phyloP scores from a whole-genome alignment of 1,140 invertebrate genomes.

The Eufriesea mexicana region DNA sequence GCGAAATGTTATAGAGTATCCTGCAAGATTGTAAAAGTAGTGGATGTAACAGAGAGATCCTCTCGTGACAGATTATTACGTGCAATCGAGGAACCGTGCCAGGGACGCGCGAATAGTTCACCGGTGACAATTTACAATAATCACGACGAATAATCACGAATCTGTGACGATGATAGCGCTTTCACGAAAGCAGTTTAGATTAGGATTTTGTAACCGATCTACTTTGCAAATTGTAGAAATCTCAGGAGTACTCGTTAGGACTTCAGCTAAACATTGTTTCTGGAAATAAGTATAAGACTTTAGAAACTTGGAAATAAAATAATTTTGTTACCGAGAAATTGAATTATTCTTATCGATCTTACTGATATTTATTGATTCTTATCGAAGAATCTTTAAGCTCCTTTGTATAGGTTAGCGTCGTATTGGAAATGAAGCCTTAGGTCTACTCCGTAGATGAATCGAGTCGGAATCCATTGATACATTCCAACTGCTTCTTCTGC shows the following conservation, averaged over 20 bases:
- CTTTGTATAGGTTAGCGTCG: too few species aligned
- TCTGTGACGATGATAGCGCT: constrained; percentile 8
- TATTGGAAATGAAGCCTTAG: too few species aligned
- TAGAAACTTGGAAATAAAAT: too few species aligned
- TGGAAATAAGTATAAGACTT: too few species aligned
- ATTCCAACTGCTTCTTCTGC: too few species aligned
- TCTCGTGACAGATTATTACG: constrained; percentile 21
- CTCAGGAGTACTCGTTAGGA: background rate
- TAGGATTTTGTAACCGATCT: constrained; percentile 14
- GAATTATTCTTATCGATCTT: too few species aligned
- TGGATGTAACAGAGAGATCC: background rate
- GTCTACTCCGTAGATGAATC: too few species aligned
- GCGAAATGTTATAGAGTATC: background rate
- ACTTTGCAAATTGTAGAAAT: background rate
- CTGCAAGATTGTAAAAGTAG: constrained; percentile 12
- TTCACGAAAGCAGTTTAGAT: background rate
- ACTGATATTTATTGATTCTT: too few species aligned
- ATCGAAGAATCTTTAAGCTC: too few species aligned
- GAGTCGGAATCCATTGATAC: too few species aligned
- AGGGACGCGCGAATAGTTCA: constrained; percentile 25
- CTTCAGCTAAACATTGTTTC: too few species aligned
- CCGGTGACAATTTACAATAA: constrained; percentile 47
- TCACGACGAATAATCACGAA: constrained; percentile 17
- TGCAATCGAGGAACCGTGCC: constrained; percentile 36
- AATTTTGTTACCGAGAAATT: too few species aligned